Evolutionary conservation across 2,888 invertebrate species (phyloP).

Genomic region (Suillia variegata): DNA sequence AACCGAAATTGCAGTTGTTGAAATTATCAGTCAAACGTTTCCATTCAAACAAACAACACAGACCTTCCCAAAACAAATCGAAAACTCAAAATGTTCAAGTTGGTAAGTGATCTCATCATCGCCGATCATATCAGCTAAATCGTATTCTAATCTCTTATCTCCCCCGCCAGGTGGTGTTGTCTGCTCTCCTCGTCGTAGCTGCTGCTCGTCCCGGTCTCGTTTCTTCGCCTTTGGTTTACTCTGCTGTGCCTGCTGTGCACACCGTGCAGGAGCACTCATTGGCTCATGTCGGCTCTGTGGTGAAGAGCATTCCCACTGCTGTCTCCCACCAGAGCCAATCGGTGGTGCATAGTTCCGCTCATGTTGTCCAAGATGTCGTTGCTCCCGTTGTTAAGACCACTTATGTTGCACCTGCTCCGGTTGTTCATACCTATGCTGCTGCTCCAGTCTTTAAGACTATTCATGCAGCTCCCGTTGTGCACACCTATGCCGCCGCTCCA

Average conservation of each 20-base stretch:
- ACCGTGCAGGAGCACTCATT: constrained; percentile 41
- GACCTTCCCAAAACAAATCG: constrained; percentile 38
- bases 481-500: constrained; percentile 31
- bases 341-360: constrained; percentile 61
- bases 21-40: constrained; percentile 36
- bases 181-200: constrained; percentile 46
- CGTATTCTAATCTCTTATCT: constrained; percentile 3
- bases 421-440: constrained; percentile 28
- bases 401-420: constrained; percentile 32
- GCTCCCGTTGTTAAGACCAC: constrained; percentile 43
- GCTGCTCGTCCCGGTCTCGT: constrained; percentile 47
- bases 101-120: constrained; percentile 40
- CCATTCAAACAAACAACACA: constrained; percentile 45
- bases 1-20: constrained; percentile 14
- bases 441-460: constrained; percentile 28
- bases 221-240: constrained; percentile 28
- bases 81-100: constrained; percentile 53
- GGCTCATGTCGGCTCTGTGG: constrained; percentile 44
- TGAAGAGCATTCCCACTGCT: constrained; percentile 60
- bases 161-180: constrained; percentile 49
- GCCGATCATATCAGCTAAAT: background rate
- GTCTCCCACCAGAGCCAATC: constrained; percentile 64
- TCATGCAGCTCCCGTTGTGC: constrained; percentile 21
- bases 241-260: constrained; percentile 28
- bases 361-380: constrained; percentile 56